phyloP scores from a whole-genome alignment of 2,888 invertebrate genomes.

The Lasioglossum zephyrum region DNA sequence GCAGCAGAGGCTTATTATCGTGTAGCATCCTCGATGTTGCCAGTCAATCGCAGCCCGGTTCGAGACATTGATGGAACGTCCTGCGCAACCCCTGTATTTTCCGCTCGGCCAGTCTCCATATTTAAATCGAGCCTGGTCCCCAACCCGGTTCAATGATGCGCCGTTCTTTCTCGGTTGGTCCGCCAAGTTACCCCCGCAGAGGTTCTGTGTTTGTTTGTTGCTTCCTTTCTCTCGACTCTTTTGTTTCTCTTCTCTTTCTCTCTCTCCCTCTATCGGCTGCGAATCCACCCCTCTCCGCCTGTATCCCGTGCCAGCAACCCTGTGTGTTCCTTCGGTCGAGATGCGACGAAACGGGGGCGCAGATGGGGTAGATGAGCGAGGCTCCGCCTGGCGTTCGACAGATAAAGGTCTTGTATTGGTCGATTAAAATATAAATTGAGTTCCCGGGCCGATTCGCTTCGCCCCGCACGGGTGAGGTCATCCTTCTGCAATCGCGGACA shows the following conservation, averaged over 20 bases:
- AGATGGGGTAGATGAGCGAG: constrained; percentile 70
- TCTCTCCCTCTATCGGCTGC: not conserved
- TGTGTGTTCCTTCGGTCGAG: constrained; percentile 32
- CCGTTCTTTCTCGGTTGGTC: constrained; percentile 19
- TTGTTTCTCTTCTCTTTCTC: not conserved
- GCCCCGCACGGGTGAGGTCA: constrained; percentile 28
- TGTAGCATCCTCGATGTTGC: constrained; percentile 42
- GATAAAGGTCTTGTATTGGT: constrained; percentile 71
- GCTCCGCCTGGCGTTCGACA: constrained; percentile 77
- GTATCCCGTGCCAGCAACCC: not conserved
- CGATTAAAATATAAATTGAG: constrained; percentile 63
- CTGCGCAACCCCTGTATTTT: constrained; percentile 72
- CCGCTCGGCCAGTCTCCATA: constrained; percentile 65
- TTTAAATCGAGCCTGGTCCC: constrained; percentile 50
- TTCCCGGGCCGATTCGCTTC: constrained; percentile 14
- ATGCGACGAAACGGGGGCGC: constrained; percentile 23
- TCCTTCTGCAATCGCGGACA: constrained; percentile 19
- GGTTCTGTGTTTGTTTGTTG: constrained; percentile 12
- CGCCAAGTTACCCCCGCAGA: not conserved
- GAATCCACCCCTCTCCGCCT: not conserved
- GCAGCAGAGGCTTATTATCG: constrained; percentile 44
- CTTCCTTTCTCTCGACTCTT: constrained; percentile 19
- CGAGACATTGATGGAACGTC: constrained; percentile 57
- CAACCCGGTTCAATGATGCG: constrained; percentile 34
- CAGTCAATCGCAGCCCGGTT: constrained; percentile 62